These are phyloP conservation scores for Rhingia rostrata DNA, from an alignment of 2,888 invertebrate genomes.

Conservation along the genomic window DNA sequence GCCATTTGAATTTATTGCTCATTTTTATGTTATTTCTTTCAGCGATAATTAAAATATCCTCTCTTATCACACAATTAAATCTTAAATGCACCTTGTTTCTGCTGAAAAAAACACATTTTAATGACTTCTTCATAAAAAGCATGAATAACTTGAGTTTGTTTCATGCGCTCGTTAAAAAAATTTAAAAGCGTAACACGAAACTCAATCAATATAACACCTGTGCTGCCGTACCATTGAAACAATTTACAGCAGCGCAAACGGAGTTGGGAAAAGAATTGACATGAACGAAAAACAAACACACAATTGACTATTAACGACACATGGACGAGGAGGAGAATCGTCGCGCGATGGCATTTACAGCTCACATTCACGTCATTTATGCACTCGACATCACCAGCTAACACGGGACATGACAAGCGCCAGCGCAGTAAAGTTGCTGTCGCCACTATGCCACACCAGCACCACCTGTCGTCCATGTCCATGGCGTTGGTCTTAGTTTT, in stretches of 20 bases:
- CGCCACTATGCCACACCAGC: neutral
- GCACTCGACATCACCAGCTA: constrained; percentile 4
- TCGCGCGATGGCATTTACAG: constrained; percentile 22
- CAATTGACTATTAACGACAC: constrained; percentile 57
- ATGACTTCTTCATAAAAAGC: constrained; percentile 38
- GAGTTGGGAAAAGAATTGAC: neutral
- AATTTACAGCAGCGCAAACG: constrained; percentile 26
- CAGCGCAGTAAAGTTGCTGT: neutral
- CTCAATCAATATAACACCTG: constrained; percentile 53
- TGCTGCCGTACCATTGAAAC: constrained; percentile 24
- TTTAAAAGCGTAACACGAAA: neutral
- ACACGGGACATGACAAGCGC: constrained; percentile 31
- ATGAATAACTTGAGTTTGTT: constrained; percentile 52
- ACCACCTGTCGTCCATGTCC: constrained; percentile 5
- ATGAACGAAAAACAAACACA: constrained; percentile 5
- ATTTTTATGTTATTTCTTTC: neutral
- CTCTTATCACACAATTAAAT: constrained; percentile 11
- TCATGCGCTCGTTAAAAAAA: constrained; percentile 52
- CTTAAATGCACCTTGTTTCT: constrained; percentile 51
- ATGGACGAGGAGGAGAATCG: constrained; percentile 5
- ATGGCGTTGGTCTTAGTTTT: constrained; percentile 53
- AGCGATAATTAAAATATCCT: neutral
- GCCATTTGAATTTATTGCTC: neutral
- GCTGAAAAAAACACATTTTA: constrained; percentile 24
- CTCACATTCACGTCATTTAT: constrained; percentile 26